Evolutionary conservation across 1,140 invertebrate species (phyloP).

Genomic region (Atopsyche davidsoni): DNA sequence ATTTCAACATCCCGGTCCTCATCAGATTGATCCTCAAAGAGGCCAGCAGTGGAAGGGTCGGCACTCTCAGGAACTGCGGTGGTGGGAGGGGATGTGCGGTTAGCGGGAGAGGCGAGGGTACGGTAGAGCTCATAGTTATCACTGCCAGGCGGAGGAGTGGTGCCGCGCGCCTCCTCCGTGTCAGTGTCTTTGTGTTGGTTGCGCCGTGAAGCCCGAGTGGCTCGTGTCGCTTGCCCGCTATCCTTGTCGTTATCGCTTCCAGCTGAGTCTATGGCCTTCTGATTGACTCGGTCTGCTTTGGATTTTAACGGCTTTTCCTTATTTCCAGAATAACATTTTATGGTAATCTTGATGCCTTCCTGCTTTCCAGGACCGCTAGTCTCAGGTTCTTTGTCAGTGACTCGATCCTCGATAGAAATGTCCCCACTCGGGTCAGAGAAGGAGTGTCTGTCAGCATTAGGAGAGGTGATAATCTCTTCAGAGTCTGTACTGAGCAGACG

Average conservation of each 20-base stretch:
- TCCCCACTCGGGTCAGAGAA: constrained; percentile 35
- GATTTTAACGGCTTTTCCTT: constrained; percentile 48
- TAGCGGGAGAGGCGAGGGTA: constrained; percentile 41
- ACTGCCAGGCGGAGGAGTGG: constrained; percentile 46
- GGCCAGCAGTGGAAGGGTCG: not conserved
- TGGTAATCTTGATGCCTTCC: constrained; percentile 46
- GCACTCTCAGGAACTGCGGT: constrained; percentile 21
- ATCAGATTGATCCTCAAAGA: not conserved
- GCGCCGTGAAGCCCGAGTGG: constrained; percentile 24
- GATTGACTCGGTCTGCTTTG: constrained; percentile 44
- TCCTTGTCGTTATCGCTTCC: constrained; percentile 20
- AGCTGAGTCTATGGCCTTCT: constrained; percentile 35
- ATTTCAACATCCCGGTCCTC: constrained; percentile 39
- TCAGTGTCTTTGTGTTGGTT: constrained; percentile 36
- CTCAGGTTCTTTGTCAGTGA: constrained; percentile 39
- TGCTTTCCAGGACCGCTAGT: constrained; percentile 44
- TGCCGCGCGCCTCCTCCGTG: constrained; percentile 38
- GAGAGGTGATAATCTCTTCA: constrained; percentile 51
- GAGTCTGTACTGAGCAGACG: constrained; percentile 57
- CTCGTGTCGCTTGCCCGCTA: constrained; percentile 27
- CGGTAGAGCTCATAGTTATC: constrained; percentile 48
- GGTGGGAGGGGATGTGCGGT: constrained; percentile 31
- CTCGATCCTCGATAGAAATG: constrained; percentile 39
- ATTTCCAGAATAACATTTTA: constrained; percentile 45
- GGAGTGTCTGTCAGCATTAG: constrained; percentile 45